A percentile compares a stretch with the other conserved stretches of the same genome.
Evolutionary conservation across 2,797 vertebrate species (phyloP).

Genomic region (Xyrichtys novacula): DNA sequence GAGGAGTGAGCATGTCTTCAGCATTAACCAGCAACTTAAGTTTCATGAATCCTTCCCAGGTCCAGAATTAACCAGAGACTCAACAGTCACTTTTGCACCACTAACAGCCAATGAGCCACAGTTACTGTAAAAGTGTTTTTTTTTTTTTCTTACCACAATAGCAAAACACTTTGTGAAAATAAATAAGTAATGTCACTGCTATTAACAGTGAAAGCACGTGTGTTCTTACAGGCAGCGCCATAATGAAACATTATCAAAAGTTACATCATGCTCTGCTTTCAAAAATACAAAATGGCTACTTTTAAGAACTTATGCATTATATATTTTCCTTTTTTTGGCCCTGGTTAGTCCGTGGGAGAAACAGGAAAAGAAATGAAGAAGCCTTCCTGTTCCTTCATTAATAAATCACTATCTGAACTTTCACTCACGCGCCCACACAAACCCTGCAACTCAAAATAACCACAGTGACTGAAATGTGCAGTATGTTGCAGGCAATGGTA

Average conservation of each 20-base stretch:
- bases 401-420: constrained; percentile 57
- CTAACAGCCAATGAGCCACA: background rate
- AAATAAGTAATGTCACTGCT: background rate
- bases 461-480: constrained; percentile 5
- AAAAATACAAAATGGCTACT: constrained; percentile 23
- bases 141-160: background rate
- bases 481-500: background rate
- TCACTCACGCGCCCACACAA: constrained; percentile 18
- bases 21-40: no score
- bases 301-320: constrained; percentile 62
- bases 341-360: constrained; percentile 33
- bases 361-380: constrained; percentile 39
- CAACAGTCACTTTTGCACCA: constrained; percentile 2
- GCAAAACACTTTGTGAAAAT: background rate
- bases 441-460: constrained; percentile 13
- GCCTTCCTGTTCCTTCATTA: constrained; percentile 51
- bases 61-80: background rate
- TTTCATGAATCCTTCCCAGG: no score
- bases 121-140: background rate
- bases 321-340: constrained; percentile 46
- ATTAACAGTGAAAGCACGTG: background rate
- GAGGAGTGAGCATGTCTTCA: background rate
- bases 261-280: constrained; percentile 18
- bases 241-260: constrained; percentile 13
- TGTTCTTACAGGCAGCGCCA: background rate